Base-by-base conservation (phyloP, 2,113 vertebrate species). In the Poeciliopsis prolifica region DNA sequence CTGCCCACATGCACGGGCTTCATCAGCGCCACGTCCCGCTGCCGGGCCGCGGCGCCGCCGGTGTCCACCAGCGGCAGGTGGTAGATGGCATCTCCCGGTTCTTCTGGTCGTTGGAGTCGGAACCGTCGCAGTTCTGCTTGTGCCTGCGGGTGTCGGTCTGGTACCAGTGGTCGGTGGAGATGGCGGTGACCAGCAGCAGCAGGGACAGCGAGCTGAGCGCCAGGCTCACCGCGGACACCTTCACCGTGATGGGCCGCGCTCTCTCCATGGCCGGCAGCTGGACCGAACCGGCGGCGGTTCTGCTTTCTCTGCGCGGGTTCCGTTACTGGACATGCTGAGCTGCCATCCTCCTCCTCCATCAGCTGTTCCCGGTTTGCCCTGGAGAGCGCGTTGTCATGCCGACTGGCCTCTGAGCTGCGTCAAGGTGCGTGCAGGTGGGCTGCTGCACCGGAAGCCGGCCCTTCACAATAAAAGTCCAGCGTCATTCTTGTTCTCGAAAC, bases 111-210 rank as follows among this genome's bases (percentile, higher is more conserved):
- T 95, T 95, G 58, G 95, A 95, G 62, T 96, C 95, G 72, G 93
- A 92, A 37, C 94, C 93, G 90, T 96, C 95, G 87, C 97, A 97
- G 93, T 96, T 95, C 75, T 93, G 91, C 91, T 95, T 95, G 94
- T 98, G 97, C 31, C 91, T 83, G 87, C 95, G 93, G 60, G 95
- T 96, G 91, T 96, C 95, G 19, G 96, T 96, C 91, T 96, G 94
- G 90, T 96, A 96, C 96, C 96, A 96, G 94, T 95, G 96, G 84
- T 96, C 95, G 70, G 93, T 95, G 90, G 93, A 95, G 89, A 97
- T 95, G 82, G 95, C 95, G 72, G 93, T 93, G 88, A 95, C 91
- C 65, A 96, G 94, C 86, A 96, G 90, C 82, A 95, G 87, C 81
- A 96, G 84, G 8, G 95, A 93, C 78, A 95, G 86, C 71, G 92